Base-by-base conservation (phyloP, 1,140 invertebrate species). In the Triops longicaudatus region DNA sequence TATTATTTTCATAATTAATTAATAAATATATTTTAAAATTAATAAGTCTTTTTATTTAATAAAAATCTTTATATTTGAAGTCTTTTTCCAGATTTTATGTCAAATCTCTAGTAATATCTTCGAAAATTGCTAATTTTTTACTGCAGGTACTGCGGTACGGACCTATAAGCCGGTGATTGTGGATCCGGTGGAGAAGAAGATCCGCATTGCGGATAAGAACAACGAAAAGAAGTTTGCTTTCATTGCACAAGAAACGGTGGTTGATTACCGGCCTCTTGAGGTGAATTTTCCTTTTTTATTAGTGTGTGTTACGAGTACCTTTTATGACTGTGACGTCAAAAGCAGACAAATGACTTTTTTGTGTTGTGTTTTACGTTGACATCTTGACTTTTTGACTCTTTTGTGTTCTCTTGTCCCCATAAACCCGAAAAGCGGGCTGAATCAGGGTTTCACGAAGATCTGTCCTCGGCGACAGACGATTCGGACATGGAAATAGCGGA, bases 171-270 rank as follows among this genome's bases (percentile, higher is more conserved):
- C 91, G 7, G 87, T 90, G 71, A 83, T 87, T 11, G 88, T 87
- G 80, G 88, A 89, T 88, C 82, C 84, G 84, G 76, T 83, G 84
- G 79, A 84, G 84, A 80, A 81, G 82, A 79, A 81, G 80, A 74
- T 82, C 81, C 26, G 81, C 85, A 82, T 82, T 17, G 87, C 89
- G 26, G 90, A 91, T 81, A 86, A 90, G 11, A 94, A 94, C 84
- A 93, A 91, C 81, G 89, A 91, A 80, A 91, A 90, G 84, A 95
- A 94, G 85, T 93, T 93, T 83, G 91, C 91, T 1, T 94, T 94
- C 84, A 86, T 95, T 1, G 90, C 91, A 26, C 89, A 90, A 4
- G 91, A 92, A 86, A 94, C 92, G 14, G 89, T 91, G 75, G 91
- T 92, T 43, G 92, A 95, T 85, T 95, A 95, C 84, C 86, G 93